Conservation (phyloP, 2,113 vertebrate species). For the Brachypteracias leptosomus region DNA sequence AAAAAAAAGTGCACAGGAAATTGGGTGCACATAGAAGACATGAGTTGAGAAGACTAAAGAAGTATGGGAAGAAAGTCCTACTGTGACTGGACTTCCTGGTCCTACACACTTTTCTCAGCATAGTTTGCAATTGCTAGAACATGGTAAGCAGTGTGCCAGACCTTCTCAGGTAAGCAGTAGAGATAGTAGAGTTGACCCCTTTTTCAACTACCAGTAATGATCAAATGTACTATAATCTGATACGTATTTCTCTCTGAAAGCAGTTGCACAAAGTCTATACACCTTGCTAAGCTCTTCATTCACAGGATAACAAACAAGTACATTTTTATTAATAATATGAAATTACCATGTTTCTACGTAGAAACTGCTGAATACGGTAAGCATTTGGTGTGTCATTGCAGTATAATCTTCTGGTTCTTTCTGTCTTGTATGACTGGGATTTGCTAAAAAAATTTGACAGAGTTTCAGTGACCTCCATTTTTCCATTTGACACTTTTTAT, state of each 20-base stretch:
- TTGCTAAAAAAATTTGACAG: not conserved
- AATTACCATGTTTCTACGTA: not conserved
- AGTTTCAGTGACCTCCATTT: not conserved
- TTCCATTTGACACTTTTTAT: not conserved
- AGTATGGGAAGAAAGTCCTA: not conserved
- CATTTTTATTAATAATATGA: not conserved
- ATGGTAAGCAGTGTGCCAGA: slow-evolving; percentile 3
- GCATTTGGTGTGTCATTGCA: not conserved
- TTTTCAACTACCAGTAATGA: not conserved
- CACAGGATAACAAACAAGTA: not conserved
- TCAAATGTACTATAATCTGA: not conserved
- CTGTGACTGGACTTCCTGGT: not conserved
- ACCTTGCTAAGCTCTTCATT: not conserved
- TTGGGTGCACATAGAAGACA: not conserved
- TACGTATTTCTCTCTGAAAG: not conserved
- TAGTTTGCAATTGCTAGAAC: not conserved
- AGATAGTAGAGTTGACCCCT: not conserved
- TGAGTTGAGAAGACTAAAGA: not conserved
- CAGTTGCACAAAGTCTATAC: not conserved
- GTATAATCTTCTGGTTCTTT: not conserved
- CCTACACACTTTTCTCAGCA: not conserved
- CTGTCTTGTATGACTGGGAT: not conserved
- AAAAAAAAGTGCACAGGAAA: not conserved
- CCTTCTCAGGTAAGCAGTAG: slow-evolving; percentile 43
- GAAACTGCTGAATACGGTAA: not conserved